Evolutionary conservation across 2,797 vertebrate species (phyloP), one percentile per base, ranked within the genome.

Genomic region (Hoplostethus mediterraneus): DNA sequence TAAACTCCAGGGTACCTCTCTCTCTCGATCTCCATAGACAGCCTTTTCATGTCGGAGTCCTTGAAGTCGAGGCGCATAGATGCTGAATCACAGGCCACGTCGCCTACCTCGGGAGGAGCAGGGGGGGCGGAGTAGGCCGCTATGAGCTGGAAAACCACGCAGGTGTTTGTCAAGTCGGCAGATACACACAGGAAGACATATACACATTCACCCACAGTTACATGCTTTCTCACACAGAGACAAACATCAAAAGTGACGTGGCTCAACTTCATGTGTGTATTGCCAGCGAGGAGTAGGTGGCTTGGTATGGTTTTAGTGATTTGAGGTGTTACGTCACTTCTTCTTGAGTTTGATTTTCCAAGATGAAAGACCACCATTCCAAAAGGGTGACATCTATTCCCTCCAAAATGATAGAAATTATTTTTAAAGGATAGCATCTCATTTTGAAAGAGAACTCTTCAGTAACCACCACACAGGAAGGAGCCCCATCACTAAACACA

Each of bases 11-110:
- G 65, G 48, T 81, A 97, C 97, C 96, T 93, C 91, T 98, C 97
- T 80, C 95, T 94, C 88, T 98, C 96, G 5, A 97, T 98, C 90
- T 98, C 97, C 94, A 98, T 95, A 2, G 97, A 98, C 6, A 98
- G 91, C 76, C 97, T 94, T 89, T 97, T 98, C 93, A 97, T 96
- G 91, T 98, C 97, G 0, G 96, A 95, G 87, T 98, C 97, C 83
- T 96, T 96, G 83, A 96, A 96, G 88, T 97, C 96, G 42, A 96
- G 86, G 53, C 95, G 94, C 31, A 90, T 52, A 0, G 94, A 92
- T 4, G 92, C 85, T 1, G 93, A 92, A 56, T 96, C 96, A 14
- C 90, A 89, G 63, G 83, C 82, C 55, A 90, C 71, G 63, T 96
- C 95, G 9, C 87, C 80, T 10, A 73, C 87, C 48, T 96, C 96